These are phyloP conservation scores for Cetonia aurata DNA, from an alignment of 2,888 invertebrate species.

Conservation along the genomic window DNA sequence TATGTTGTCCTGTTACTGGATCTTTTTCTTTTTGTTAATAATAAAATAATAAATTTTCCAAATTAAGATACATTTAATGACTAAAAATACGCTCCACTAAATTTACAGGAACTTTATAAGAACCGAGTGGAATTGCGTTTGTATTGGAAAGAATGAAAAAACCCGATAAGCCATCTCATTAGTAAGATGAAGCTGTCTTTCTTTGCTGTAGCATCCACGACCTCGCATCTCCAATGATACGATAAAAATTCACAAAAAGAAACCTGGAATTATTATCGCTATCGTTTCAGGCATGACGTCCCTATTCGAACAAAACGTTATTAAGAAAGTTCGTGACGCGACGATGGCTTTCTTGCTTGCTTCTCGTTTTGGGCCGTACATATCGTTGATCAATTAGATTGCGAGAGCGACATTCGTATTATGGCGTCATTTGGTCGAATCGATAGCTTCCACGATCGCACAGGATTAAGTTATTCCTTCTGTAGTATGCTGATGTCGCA, in stretches of 20 bases:
- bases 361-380: slow-evolving; percentile 21
- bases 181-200: too few species aligned
- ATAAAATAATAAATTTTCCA: too few species aligned
- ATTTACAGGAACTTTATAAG: too few species aligned
- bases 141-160: too few species aligned
- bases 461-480: slow-evolving; percentile 7
- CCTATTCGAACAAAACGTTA: slow-evolving; percentile 30
- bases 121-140: too few species aligned
- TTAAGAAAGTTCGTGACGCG: slow-evolving; percentile 34
- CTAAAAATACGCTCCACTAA: too few species aligned
- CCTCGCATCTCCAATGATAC: neutral
- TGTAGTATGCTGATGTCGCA: too few species aligned
- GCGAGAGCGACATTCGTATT: slow-evolving; percentile 42
- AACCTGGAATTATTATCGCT: slow-evolving; percentile 30
- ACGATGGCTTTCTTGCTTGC: slow-evolving; percentile 3
- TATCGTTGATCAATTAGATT: slow-evolving; percentile 46
- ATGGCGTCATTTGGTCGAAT: slow-evolving; percentile 50
- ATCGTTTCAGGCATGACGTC: slow-evolving; percentile 41
- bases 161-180: too few species aligned
- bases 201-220: too few species aligned
- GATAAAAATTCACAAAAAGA: slow-evolving; percentile 30
- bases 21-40: too few species aligned
- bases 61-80: too few species aligned
- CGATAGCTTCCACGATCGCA: slow-evolving; percentile 46
- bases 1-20: too few species aligned